Percentiles rank a stretch among this genome's conserved stretches.
phyloP scores from a whole-genome alignment of 2,888 invertebrate genomes.

The Byasa hedistus region DNA sequence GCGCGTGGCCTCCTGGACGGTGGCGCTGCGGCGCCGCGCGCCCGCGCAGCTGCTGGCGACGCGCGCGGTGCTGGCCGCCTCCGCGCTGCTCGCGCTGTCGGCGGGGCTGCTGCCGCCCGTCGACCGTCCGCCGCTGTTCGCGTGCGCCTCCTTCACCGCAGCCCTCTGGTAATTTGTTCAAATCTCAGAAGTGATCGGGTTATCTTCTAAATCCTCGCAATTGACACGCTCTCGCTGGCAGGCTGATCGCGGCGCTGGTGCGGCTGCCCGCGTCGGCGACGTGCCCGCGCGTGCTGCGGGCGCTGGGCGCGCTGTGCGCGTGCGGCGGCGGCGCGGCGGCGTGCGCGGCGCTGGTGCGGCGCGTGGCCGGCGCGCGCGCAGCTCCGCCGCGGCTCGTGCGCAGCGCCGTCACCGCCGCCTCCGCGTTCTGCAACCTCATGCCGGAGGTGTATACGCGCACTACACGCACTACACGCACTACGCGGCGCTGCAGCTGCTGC shows the following conservation, averaged over 20 bases:
- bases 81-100: constrained; percentile 47
- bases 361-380: constrained; percentile 42
- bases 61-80: constrained; percentile 44
- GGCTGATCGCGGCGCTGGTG: constrained; percentile 53
- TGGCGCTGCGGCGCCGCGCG: constrained; percentile 50
- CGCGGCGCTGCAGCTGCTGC: too few species aligned
- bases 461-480: too few species aligned
- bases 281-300: constrained; percentile 40
- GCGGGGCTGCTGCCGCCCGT: constrained; percentile 50
- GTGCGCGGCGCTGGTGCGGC: constrained; percentile 48
- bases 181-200: too few species aligned
- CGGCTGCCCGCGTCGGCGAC: constrained; percentile 48
- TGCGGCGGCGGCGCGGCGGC: constrained; percentile 44
- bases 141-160: constrained; percentile 53
- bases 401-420: constrained; percentile 39
- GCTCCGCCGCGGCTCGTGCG: constrained; percentile 46
- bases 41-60: constrained; percentile 51
- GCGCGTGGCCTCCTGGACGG: constrained; percentile 45
- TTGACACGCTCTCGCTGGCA: constrained; percentile 34
- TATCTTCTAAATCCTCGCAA: too few species aligned
- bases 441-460: constrained; percentile 37
- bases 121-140: constrained; percentile 55
- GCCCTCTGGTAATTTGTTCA: constrained; percentile 52
- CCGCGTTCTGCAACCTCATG: constrained; percentile 41
- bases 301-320: constrained; percentile 35